Base-by-base conservation (phyloP, 1,140 invertebrate species). In the Dufourea novaeangliae region DNA sequence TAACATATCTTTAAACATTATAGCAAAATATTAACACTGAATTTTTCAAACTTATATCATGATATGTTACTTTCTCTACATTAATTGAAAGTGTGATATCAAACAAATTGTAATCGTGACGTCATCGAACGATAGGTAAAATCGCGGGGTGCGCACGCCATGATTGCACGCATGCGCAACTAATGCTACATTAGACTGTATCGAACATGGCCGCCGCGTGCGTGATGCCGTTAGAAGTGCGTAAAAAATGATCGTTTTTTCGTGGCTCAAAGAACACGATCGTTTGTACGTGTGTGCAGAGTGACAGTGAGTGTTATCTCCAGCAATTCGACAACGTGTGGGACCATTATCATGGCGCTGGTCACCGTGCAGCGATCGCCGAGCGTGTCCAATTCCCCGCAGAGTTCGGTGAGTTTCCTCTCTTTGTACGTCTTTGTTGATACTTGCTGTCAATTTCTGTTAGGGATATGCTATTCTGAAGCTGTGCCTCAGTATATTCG, bases 301-400 rank as follows among this genome's bases (percentile, higher is more conserved):
- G 87, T 89, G 86, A 71, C 62, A 80, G 87, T 87, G 85, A 79
- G 76, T 84, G 80, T 79, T 73, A 63, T 54, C 67, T 66, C 44
- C 57, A 62, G 71, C 52, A 68, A 72, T 27, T 62, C 73, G 57
- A 86, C 82, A 79, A 76, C 82, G 84, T 84, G 78, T 61, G 77
- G 73, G 83, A 56, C 68, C 46, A 59, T 85, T 70, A 86, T 77
- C 87, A 95, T 95, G 95, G 95, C 95, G 88, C 93, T 95, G 89
- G 95, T 95, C 88, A 95, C 95, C 80, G 94, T 95, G 84, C 95
- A 95, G 87, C 93, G 95, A 81, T 95, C 95, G 75, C 95, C 95
- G 76, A 95, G 94, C 87, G 93, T 94, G 75, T 94, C 94, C 88
- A 95, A 94, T 91, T 95, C 94, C 81, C 94, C 94, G 52, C 94